Percentiles rank a stretch among this genome's conserved stretches.
These are phyloP conservation scores for Zootermopsis nevadensis DNA, from an alignment of 2,888 invertebrate species.

Conservation along the genomic window DNA sequence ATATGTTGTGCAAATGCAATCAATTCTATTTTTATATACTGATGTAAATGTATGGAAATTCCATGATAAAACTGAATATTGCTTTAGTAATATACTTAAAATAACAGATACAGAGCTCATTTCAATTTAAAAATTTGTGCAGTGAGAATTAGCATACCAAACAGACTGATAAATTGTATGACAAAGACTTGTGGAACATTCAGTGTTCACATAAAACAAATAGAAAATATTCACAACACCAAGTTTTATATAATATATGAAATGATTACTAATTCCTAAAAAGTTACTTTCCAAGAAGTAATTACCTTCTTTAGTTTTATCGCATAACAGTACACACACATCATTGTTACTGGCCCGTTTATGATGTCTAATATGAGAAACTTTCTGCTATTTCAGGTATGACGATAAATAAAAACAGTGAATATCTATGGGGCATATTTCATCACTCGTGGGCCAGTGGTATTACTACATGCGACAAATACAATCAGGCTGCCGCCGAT, in stretches of 20 bases:
- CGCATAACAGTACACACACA: background rate
- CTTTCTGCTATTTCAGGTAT: background rate
- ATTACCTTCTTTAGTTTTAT: constrained; percentile 26
- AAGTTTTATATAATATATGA: constrained; percentile 6
- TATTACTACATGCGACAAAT: constrained; percentile 65
- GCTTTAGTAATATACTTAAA: no score
- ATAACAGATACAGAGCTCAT: no score
- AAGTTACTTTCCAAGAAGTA: background rate
- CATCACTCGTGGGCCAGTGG: constrained; percentile 20
- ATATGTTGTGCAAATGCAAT: no score
- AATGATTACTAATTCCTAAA: constrained; percentile 16
- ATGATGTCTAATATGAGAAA: background rate
- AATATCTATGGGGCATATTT: constrained; percentile 8
- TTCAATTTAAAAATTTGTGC: no score
- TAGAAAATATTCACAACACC: constrained; percentile 8
- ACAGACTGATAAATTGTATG: background rate
- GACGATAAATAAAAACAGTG: background rate
- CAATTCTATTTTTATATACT: no score
- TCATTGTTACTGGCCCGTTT: background rate
- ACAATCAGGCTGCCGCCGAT: constrained; percentile 66
- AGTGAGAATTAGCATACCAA: background rate
- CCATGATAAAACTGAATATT: no score
- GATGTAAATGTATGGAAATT: no score
- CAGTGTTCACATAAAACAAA: background rate
- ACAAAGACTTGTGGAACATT: background rate